Evolutionary conservation across 2,888 invertebrate species (phyloP).

Genomic region (Pristionchus fissidentatus): DNA sequence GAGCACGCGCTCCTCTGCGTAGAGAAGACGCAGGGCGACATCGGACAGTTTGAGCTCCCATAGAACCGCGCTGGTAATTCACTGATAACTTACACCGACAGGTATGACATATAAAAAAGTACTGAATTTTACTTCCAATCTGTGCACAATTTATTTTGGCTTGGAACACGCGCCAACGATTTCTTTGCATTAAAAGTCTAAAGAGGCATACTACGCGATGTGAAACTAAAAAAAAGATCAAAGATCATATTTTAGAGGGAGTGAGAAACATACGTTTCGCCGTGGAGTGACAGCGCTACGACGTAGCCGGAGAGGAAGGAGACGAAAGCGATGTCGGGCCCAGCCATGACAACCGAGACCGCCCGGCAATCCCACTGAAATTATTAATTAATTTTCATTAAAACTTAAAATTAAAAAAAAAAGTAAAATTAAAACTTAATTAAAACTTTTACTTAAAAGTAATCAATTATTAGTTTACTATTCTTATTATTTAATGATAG

Average conservation of each 20-base stretch:
- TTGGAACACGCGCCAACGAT: no score
- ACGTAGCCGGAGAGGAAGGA: slow-evolving; percentile 77
- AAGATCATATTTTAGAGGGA: background rate
- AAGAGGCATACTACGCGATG: background rate
- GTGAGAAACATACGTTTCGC: slow-evolving; percentile 19
- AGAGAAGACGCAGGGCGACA: slow-evolving; percentile 77
- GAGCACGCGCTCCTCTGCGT: slow-evolving; percentile 76
- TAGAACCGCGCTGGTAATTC: slow-evolving; percentile 66
- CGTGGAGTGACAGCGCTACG: slow-evolving; percentile 75
- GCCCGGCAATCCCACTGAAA: slow-evolving; percentile 77
- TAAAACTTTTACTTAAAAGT: background rate
- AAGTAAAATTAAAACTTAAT: background rate
- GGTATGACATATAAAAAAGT: background rate
- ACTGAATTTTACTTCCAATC: background rate
- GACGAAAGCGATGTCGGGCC: slow-evolving; percentile 77
- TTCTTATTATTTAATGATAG: background rate
- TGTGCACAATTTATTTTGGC: no score
- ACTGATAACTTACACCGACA: no score
- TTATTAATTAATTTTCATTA: background rate
- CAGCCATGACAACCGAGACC: slow-evolving; percentile 76
- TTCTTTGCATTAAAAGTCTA: no score
- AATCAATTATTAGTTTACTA: background rate
- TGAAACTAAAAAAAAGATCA: no score
- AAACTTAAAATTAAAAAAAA: background rate
- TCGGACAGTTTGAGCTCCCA: slow-evolving; percentile 78